Evolutionary conservation across 2,113 vertebrate genomes (phyloP).

Genomic region (Bombycilla garrulus): DNA sequence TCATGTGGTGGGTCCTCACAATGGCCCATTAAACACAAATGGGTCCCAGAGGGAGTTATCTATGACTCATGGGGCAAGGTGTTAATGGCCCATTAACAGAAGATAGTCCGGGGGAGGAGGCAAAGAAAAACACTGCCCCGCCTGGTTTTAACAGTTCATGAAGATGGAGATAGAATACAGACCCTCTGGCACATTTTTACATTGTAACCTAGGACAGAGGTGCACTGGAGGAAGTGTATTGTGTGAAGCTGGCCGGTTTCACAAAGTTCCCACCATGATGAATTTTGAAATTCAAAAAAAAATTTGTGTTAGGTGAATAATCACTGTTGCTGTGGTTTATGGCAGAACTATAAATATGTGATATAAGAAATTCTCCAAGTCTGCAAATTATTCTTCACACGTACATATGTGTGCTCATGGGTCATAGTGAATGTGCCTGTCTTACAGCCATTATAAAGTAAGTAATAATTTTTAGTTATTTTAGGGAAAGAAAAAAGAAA

Average conservation of each 20-base stretch:
- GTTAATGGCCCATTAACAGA: no score
- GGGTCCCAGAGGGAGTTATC: no score
- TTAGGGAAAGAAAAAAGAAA: background rate
- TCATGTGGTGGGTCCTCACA: no score
- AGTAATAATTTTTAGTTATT: background rate
- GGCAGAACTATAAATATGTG: background rate
- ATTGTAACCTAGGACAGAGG: no score
- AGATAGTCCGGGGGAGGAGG: no score
- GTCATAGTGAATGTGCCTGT: background rate
- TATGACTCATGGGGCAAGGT: no score
- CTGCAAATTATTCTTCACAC: background rate
- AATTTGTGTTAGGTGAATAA: background rate
- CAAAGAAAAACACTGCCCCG: no score
- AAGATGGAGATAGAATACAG: no score
- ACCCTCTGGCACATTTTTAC: no score
- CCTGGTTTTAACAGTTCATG: no score
- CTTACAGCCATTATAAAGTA: background rate
- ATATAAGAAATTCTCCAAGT: background rate
- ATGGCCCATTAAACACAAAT: no score
- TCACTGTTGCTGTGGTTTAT: background rate
- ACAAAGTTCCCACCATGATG: background rate
- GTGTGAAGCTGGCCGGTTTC: background rate
- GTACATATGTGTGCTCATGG: background rate
- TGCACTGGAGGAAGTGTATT: background rate
- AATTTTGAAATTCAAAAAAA: background rate